These are phyloP conservation scores for Galaxea fascicularis DNA, from an alignment of 92 coral and sea anemone genomes.

Conservation along the genomic window DNA sequence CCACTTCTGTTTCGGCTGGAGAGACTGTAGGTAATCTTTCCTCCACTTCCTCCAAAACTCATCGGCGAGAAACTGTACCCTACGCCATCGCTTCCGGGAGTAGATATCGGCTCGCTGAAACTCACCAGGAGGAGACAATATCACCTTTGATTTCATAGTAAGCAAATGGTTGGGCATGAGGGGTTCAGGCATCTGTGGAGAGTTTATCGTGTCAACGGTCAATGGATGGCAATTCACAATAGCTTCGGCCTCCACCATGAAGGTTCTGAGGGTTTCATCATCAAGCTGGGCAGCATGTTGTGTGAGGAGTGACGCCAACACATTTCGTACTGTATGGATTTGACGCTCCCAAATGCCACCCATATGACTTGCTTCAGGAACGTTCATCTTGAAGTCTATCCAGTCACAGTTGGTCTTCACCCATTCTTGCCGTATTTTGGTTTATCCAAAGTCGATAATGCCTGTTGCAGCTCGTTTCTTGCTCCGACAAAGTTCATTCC, in stretches of 20 bases:
- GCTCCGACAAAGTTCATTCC: conserved; percentile 41
- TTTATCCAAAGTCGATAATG: neutral
- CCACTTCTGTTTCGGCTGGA: conserved; percentile 43
- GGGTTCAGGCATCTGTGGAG: neutral
- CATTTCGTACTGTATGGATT: conserved; percentile 28
- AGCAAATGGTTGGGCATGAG: conserved; percentile 31
- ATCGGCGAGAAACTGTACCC: conserved; percentile 20
- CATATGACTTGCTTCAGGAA: conserved; percentile 31
- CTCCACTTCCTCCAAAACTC: conserved; percentile 45
- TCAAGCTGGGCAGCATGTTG: conserved; percentile 15
- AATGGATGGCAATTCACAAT: conserved; percentile 13
- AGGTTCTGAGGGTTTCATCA: conserved; percentile 15
- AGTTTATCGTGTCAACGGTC: neutral
- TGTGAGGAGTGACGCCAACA: conserved; percentile 1
- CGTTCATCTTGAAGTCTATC: conserved; percentile 32
- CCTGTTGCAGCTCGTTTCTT: conserved; percentile 28
- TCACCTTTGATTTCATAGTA: conserved; percentile 28
- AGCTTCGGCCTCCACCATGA: conserved; percentile 6
- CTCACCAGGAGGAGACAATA: conserved; percentile 28
- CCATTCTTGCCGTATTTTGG: conserved; percentile 1
- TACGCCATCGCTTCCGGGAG: conserved; percentile 32
- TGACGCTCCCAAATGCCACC: conserved; percentile 34
- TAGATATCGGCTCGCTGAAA: conserved; percentile 8
- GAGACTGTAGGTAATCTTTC: conserved; percentile 17
- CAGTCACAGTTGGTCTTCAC: conserved; percentile 32